Evolutionary conservation across 2,113 vertebrate genomes (phyloP), one percentile per base, ranked within the genome.

Genomic region (Synodontis membranacea): DNA sequence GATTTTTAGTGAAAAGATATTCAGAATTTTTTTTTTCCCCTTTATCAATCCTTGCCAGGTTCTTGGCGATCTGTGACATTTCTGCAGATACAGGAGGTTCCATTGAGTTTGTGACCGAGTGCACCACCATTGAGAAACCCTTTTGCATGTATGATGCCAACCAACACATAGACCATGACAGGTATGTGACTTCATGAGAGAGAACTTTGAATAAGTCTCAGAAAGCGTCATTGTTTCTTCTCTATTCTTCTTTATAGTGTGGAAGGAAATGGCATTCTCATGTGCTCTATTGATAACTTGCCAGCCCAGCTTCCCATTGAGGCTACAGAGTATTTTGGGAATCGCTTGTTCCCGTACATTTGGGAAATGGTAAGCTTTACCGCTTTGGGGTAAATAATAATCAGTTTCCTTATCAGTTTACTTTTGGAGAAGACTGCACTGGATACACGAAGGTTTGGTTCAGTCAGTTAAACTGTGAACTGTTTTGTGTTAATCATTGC

Each of bases 251-350:
- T 34, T 1, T 64, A 50, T 90, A 99, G 98, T 37, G 96, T 99
- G 82, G 97, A 99, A 93, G 98, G 97, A 80, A 96, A 94, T 0
- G 98, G 98, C 31, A 97, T 99, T 93, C 95, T 99, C 86, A 99
- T 99, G 97, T 99, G 98, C 92, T 99, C 98, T 89, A 99, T 99
- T 81, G 98, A 99, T 90, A 99, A 99, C 92, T 92, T 99, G 64
- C 98, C 98, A 0, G 98, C 98, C 68, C 98, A 99, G 93, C 96
- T 99, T 64, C 98, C 98, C 10, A 96, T 98, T 60, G 98, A 99
- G 93, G 96, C 98, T 82, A 99, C 98, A 0, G 97, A 99, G 87
- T 99, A 96, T 88, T 99, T 99, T 88, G 98, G 98, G n/a, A 98
- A 97, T 90, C 93, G 96, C 86, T 96, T 99, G 86, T 97, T 97